Conservation (phyloP, 2,113 vertebrate genomes). For the Brachypteracias leptosomus region DNA sequence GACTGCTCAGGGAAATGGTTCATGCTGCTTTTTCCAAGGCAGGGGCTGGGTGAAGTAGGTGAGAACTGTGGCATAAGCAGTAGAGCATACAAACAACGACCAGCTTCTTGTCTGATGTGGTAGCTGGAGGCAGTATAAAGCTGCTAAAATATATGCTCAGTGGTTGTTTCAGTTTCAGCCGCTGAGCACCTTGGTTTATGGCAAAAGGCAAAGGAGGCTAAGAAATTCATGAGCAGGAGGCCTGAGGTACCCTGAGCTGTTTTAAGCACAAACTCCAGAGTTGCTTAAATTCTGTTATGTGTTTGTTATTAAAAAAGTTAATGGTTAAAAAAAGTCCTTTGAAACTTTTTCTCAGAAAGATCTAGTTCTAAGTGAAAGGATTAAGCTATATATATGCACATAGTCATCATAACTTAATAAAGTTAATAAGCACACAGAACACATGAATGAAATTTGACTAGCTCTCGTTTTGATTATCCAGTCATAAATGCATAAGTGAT, state of each 20-base stretch:
- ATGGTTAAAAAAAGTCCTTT: constrained; percentile 13
- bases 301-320: constrained; percentile 19
- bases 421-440: constrained; percentile 24
- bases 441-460: constrained; percentile 23
- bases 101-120: neutral
- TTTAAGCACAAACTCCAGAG: neutral
- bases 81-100: neutral
- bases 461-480: constrained; percentile 44
- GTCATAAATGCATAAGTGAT: constrained; percentile 1
- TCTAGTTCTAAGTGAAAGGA: constrained; percentile 33
- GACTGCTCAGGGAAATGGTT: neutral
- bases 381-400: neutral
- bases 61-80: neutral
- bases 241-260: neutral
- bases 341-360: constrained; percentile 16
- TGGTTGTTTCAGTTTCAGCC: neutral
- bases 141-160: neutral
- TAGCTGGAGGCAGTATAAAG: neutral
- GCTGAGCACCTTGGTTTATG: neutral
- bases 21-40: neutral
- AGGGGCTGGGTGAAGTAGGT: neutral
- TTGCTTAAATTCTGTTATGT: neutral
- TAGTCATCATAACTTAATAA: constrained; percentile 26
- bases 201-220: neutral
- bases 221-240: neutral